phyloP scores from a whole-genome alignment of 2,888 invertebrate species.

The Ophion obscuratus region DNA sequence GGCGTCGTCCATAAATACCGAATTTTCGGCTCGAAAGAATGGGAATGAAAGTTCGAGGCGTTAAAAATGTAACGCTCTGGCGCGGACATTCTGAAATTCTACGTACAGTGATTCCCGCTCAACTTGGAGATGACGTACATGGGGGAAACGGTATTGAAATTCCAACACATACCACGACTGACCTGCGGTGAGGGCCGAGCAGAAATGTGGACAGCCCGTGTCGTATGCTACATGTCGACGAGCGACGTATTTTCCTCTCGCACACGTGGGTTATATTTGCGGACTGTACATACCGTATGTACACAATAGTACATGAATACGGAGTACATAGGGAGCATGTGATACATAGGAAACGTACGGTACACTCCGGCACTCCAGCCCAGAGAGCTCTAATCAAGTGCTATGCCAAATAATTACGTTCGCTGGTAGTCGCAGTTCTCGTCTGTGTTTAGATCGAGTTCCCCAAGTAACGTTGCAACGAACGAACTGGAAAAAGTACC shows the following conservation, averaged over 20 bases:
- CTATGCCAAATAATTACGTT: conserved; percentile 73
- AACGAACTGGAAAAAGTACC: conserved; percentile 31
- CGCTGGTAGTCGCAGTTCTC: conserved; percentile 59
- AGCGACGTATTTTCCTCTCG: background rate
- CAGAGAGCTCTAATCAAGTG: conserved; percentile 71
- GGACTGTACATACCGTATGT: background rate
- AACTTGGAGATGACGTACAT: background rate
- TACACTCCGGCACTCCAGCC: conserved; percentile 11
- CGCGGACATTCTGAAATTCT: background rate
- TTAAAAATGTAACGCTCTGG: background rate
- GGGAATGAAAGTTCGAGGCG: background rate
- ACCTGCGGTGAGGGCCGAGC: conserved; percentile 11
- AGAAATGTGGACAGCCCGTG: conserved; percentile 22
- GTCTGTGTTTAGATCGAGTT: conserved; percentile 66
- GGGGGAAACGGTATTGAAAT: background rate
- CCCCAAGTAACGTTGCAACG: conserved; percentile 50
- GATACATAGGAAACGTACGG: background rate
- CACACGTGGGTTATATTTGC: conserved; percentile 6
- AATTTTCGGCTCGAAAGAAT: too few relatives aligned
- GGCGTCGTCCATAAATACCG: too few relatives aligned
- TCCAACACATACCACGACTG: conserved; percentile 4
- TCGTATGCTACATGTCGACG: conserved; percentile 14
- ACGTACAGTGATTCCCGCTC: background rate
- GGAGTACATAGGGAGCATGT: background rate
- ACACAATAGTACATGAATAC: background rate